A percentile compares a stretch with the other conserved stretches of the same genome.
Conservation (phyloP, 1,140 invertebrate genomes). For the Drosophila pruinosa region DNA sequence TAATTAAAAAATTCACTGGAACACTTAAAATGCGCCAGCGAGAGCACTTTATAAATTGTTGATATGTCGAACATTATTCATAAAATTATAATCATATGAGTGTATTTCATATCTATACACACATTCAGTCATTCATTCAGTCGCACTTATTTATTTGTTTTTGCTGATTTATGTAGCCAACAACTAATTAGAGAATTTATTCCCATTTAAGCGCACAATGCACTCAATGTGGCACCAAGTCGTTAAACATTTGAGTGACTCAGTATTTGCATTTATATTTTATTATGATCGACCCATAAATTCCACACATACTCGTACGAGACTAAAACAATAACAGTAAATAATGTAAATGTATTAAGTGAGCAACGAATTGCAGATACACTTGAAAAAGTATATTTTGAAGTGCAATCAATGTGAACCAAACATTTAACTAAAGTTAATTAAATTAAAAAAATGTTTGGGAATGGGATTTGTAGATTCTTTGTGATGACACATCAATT, state of each 20-base stretch:
- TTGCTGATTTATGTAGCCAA: slow-evolving; percentile 68
- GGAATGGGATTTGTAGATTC: not conserved
- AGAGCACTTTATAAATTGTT: slow-evolving; percentile 56
- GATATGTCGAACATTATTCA: slow-evolving; percentile 43
- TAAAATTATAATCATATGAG: not conserved
- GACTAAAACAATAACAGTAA: slow-evolving; percentile 7
- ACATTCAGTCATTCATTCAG: not conserved
- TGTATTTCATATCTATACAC: not conserved
- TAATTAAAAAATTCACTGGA: slow-evolving; percentile 50
- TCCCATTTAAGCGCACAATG: slow-evolving; percentile 56
- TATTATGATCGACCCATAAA: slow-evolving; percentile 45
- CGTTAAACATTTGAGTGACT: slow-evolving; percentile 42
- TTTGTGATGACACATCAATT: too few relatives aligned
- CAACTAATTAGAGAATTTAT: slow-evolving; percentile 74
- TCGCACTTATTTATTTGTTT: slow-evolving; percentile 58
- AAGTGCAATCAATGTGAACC: not conserved
- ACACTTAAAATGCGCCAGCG: slow-evolving; percentile 58
- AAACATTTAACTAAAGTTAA: not conserved
- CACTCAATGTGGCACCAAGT: slow-evolving; percentile 44
- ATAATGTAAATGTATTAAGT: not conserved
- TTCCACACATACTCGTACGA: slow-evolving; percentile 8
- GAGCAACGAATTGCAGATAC: slow-evolving; percentile 14
- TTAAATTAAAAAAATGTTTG: not conserved
- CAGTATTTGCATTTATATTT: slow-evolving; percentile 41
- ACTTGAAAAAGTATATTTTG: not conserved